Percentiles rank a stretch among this genome's conserved stretches.
Conservation (phyloP, 2,888 invertebrate species). For the Mythimna lalbum region DNA sequence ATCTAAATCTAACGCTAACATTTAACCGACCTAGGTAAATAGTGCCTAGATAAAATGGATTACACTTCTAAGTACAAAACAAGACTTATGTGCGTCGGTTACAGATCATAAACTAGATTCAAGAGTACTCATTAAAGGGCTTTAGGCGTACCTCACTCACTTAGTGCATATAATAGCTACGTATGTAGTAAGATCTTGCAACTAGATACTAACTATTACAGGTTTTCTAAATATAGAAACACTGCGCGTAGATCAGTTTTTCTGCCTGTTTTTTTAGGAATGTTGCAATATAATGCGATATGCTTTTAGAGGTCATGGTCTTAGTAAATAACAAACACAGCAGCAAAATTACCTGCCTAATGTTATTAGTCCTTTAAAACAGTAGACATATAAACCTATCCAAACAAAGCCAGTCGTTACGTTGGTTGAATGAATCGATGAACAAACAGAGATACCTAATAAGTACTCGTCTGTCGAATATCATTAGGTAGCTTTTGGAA, state of each 20-base stretch:
- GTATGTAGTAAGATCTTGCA: neutral
- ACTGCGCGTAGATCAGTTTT: conserved; percentile 1
- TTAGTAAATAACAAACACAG: neutral
- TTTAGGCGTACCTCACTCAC: neutral
- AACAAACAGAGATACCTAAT: conserved; percentile 18
- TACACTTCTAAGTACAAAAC: conserved; percentile 2
- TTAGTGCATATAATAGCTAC: neutral
- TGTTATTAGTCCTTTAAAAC: neutral
- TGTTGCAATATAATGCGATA: conserved; percentile 13
- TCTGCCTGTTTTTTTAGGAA: neutral
- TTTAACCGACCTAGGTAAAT: neutral
- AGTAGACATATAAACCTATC: neutral
- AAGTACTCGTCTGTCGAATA: conserved; percentile 31
- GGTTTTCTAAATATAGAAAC: conserved; percentile 40
- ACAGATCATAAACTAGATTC: conserved; percentile 24
- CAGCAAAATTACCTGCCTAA: neutral
- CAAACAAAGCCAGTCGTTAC: neutral
- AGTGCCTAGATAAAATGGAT: conserved; percentile 4
- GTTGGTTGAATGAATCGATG: neutral
- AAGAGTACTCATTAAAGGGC: neutral
- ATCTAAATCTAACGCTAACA: conserved; percentile 7
- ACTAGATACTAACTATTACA: conserved; percentile 11
- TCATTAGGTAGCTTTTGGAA: conserved; percentile 24
- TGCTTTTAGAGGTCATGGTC: neutral
- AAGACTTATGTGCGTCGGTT: neutral